These are phyloP conservation scores for Tolypeutes matacus DNA, from an alignment of 2,797 vertebrate species.

Conservation along the genomic window DNA sequence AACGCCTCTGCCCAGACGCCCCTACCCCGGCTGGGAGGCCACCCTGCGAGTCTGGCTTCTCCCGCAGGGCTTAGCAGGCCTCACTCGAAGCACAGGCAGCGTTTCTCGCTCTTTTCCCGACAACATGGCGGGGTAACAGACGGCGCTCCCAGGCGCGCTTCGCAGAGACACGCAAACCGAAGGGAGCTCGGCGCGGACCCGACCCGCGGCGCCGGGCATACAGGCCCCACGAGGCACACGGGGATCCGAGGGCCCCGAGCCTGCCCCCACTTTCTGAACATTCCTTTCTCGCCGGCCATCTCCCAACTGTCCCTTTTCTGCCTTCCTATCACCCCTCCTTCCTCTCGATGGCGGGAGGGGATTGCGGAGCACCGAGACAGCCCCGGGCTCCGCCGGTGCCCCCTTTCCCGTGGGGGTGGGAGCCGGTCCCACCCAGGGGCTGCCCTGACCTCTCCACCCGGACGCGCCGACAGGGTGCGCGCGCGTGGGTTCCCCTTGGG, in stretches of 20 bases:
- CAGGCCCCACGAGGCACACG: background rate
- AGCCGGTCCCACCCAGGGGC: background rate
- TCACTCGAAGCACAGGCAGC: background rate
- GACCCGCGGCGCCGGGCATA: background rate
- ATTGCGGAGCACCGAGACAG: background rate
- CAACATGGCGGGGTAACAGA: background rate
- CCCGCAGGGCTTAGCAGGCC: background rate
- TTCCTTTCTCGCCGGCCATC: background rate
- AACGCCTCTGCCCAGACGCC: background rate
- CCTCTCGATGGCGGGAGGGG: too few species aligned
- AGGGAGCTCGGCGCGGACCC: background rate
- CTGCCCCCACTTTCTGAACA: background rate
- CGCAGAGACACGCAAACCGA: background rate
- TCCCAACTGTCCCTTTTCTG: background rate
- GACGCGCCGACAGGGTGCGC: fast-evolving
- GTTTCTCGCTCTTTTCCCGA: background rate
- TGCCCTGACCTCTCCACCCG: too few species aligned
- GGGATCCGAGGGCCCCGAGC: background rate
- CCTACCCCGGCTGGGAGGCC: background rate
- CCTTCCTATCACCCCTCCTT: background rate
- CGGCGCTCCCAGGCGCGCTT: background rate
- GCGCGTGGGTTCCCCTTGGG: background rate
- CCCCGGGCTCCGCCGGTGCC: background rate
- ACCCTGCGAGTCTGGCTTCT: background rate
- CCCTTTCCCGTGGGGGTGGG: background rate